Evolutionary conservation across 2,113 vertebrate species (phyloP).

Genomic region (Zootoca vivipara): DNA sequence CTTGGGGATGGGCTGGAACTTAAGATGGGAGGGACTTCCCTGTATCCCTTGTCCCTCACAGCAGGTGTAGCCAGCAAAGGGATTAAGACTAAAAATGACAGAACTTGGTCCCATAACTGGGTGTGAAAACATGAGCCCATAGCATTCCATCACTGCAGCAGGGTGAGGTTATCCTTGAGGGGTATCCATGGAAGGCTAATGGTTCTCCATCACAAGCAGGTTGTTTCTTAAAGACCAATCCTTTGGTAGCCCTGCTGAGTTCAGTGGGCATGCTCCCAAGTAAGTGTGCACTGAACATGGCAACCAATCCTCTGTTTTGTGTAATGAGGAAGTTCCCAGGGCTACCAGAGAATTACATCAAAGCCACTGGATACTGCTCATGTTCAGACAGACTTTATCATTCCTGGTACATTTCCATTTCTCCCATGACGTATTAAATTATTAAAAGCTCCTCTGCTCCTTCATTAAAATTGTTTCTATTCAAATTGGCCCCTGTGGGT

Average conservation of each 20-base stretch:
- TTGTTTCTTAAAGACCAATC: neutral
- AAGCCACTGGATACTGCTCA: constrained; percentile 37
- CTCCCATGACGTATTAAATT: constrained; percentile 52
- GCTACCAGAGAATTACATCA: neutral
- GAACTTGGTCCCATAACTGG: neutral
- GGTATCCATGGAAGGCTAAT: neutral
- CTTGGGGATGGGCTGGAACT: no score
- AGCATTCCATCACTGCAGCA: neutral
- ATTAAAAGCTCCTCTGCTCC: constrained; percentile 55
- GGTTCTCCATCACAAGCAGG: neutral
- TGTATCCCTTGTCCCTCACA: no score
- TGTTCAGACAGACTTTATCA: constrained; percentile 34
- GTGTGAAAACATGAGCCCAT: neutral
- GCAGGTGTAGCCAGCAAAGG: neutral
- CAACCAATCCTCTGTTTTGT: neutral
- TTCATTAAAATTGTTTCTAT: constrained; percentile 65
- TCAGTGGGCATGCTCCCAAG: neutral
- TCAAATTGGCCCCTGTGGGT: constrained; percentile 56
- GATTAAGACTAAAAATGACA: neutral
- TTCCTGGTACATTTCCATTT: constrained; percentile 59
- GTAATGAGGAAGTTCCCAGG: neutral
- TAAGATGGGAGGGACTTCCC: no score
- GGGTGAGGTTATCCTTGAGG: no score
- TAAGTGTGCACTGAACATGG: neutral
- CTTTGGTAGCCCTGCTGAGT: neutral